Conservation (phyloP, 1,140 invertebrate genomes). For the Steinernema feltiae region DNA sequence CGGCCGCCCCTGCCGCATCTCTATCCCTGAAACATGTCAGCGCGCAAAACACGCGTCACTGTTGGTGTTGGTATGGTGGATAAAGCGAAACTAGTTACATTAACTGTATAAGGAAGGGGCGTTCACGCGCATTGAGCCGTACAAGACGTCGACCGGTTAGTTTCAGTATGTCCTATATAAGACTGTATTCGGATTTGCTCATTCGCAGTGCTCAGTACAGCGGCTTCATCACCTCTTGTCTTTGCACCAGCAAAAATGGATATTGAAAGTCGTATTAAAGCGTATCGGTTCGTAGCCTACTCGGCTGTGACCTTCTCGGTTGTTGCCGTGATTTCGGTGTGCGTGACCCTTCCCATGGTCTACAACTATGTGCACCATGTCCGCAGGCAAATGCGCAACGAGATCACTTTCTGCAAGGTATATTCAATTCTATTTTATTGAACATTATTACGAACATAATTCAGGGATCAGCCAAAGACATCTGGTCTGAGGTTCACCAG, state of each 20-base stretch:
- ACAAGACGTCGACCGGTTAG: neutral
- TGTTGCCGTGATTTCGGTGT: slow-evolving; percentile 37
- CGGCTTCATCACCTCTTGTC: neutral
- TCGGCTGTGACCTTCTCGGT: slow-evolving; percentile 39
- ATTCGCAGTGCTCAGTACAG: neutral
- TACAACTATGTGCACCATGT: slow-evolving; percentile 40
- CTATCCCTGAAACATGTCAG: neutral
- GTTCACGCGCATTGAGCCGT: neutral
- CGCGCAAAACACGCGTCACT: neutral
- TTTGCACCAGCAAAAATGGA: slow-evolving; percentile 19
- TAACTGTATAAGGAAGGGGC: neutral
- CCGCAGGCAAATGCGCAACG: slow-evolving; percentile 33
- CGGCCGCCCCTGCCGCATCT: neutral
- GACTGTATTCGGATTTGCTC: neutral
- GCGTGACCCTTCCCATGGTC: slow-evolving; percentile 39
- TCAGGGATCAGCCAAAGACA: slow-evolving; percentile 40
- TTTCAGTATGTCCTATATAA: slow-evolving; percentile 6
- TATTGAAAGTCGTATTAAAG: slow-evolving; percentile 27
- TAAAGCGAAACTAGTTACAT: slow-evolving; percentile 6
- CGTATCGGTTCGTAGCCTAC: slow-evolving; percentile 38
- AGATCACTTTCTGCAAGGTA: slow-evolving; percentile 33
- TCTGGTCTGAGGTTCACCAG: slow-evolving; percentile 38
- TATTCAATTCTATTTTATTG: neutral
- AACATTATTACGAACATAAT: too few species aligned
- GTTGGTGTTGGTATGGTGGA: slow-evolving; percentile 9